Evolutionary conservation across 2,888 invertebrate genomes (phyloP), one percentile per base, ranked within the genome.

Genomic region (Heliconius ethilla): DNA sequence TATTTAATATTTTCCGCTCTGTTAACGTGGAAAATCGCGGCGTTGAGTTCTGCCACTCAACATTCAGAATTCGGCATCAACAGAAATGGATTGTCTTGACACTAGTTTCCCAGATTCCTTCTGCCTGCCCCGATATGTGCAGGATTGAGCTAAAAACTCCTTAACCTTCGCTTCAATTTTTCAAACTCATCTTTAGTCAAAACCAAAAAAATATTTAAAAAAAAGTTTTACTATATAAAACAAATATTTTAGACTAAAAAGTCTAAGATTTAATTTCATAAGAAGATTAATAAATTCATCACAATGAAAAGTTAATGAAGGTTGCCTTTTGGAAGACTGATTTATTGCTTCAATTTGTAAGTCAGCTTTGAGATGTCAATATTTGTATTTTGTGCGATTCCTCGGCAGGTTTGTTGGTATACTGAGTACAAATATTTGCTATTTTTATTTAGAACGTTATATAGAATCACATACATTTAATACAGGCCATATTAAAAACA

Each of bases 271-370:
- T 70, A 25, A 51, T 70, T 45, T 37, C 4, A 73, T 63, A 55
- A 37, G 37, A 63, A 73, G 59, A 62, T 80, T 78, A 83, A 81
- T 80, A 82, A 84, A 84, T 84, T 84, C 82, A 79, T 81, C 76
- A 83, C 83, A 81, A 82, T 79, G 66, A 73, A 79, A 76, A 83
- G 82, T 81, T 81, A 82, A 79, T 81, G 80, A 78, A 81, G 80
- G 77, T 81, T 81, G 72, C 78, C 74, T 78, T 79, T 78, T 80
- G 78, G 82, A 82, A 82, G 82, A 81, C 83, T 85, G 84, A 86
- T 85, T 84, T 85, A 86, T 84, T 82, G 81, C 74, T 63, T 66
- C 83, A 85, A 85, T 86, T 84, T 83, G 81, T 78, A 79, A 81
- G 82, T 82, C 79, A 80, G 25, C 29, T 33, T 63, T 63, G 73